Base-by-base conservation (phyloP, 2,113 vertebrate genomes). In the Connochaetes taurinus region DNA sequence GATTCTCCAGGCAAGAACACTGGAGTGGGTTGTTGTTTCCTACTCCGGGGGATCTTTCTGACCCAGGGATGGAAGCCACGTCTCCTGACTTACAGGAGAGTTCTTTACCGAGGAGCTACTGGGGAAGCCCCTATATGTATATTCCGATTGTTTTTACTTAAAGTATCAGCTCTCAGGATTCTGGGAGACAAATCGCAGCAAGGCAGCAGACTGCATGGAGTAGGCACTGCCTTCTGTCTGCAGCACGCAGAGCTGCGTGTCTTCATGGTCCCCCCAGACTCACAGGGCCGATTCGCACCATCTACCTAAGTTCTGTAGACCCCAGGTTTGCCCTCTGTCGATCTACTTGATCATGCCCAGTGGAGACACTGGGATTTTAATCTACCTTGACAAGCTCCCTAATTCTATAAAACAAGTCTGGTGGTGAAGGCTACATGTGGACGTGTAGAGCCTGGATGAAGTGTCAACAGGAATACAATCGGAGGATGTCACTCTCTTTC, bases 211-310 rank as follows among this genome's bases (percentile, higher is more conserved):
- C 2, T 4, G 3, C 16, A 8, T 7, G 8, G 71, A 53, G 3
- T 2, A 4, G 25, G 14, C 3, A n/a, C 12, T 17, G 23, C 29
- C 7, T 15, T 29, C 60, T 43, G 4, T 9, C 6, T 10, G 7
- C 2, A 64, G 50, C 4, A 1, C 1, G 2, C 1, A 27, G 25
- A 52, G 40, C 13, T 6, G 0, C 4, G 0, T 2, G 4, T 40
- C 3, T 7, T 19, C 4, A 1, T 1, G 8, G 58, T 6, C 23
- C 4, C 27, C 2, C 4, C 12, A 2, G 33, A 27, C 7, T 27
- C 15, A 0, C 33, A 17, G 45, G 8, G 45, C 40, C 33, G 13
- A 6, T 9, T 6, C n/a, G 52, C 0, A 0, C 29, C 43, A 21
- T 3, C 27, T 16, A 1, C 33, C 10, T 36, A 7, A 21, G n/a